Conservation (phyloP, 2,797 vertebrate genomes). For the Eidolon dupreanum region DNA sequence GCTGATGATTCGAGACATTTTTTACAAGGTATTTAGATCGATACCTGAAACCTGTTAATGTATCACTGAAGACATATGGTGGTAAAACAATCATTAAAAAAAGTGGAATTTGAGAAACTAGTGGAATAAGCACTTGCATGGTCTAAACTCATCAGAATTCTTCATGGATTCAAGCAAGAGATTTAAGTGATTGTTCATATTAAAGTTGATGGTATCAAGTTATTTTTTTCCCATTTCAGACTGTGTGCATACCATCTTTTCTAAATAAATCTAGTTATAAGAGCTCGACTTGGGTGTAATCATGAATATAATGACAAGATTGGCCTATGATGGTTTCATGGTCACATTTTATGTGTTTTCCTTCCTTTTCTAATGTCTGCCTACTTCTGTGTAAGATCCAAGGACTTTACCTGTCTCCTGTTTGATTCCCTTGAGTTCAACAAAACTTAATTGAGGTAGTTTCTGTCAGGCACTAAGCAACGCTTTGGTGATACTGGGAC, state of each 20-base stretch:
- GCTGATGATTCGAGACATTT: slow-evolving; percentile 49
- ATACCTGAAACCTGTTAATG: slow-evolving; percentile 51
- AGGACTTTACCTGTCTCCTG: not conserved
- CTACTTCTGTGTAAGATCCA: not conserved
- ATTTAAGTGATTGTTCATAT: not conserved
- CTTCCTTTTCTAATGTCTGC: not conserved
- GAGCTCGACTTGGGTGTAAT: not conserved
- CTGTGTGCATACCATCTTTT: not conserved
- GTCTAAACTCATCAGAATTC: not conserved
- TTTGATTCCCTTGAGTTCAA: not conserved
- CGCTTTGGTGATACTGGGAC: not conserved
- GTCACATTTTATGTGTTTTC: not conserved
- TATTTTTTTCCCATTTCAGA: not conserved
- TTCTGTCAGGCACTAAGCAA: not conserved
- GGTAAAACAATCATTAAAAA: not conserved
- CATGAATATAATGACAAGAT: not conserved
- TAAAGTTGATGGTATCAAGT: not conserved
- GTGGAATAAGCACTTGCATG: not conserved
- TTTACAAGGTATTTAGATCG: not conserved
- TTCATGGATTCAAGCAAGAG: not conserved
- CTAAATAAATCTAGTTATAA: not conserved
- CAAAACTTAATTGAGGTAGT: not conserved
- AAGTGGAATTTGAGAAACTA: not conserved
- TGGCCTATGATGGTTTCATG: not conserved
- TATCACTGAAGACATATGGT: not conserved